Evolutionary conservation across 2,113 vertebrate genomes (phyloP).

Genomic region (Corythoichthys intestinalis): DNA sequence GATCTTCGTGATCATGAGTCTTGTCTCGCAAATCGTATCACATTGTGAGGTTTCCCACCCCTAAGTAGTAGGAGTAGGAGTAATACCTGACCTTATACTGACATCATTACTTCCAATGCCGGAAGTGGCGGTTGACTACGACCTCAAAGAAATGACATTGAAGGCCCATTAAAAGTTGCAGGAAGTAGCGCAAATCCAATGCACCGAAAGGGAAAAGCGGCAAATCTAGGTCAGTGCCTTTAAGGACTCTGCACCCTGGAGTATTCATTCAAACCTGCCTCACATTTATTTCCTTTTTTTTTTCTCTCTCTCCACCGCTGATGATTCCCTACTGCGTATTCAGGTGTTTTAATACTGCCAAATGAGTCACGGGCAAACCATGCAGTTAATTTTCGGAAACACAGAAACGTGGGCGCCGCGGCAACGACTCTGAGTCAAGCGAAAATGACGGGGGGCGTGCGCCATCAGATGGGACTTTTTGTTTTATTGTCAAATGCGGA

Average conservation of each 20-base stretch:
- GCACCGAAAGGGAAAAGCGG: not conserved
- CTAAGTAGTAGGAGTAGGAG: too few species aligned
- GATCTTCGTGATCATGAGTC: too few species aligned
- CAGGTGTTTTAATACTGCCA: not conserved
- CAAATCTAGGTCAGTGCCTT: not conserved
- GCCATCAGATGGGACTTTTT: too few species aligned
- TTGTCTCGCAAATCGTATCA: too few species aligned
- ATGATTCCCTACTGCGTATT: not conserved
- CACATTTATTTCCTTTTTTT: not conserved
- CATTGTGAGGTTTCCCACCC: too few species aligned
- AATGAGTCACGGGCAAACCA: slow-evolving; percentile 1
- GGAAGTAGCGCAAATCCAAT: not conserved
- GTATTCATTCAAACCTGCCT: not conserved
- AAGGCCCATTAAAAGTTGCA: not conserved
- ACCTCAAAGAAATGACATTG: not conserved
- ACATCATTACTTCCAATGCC: too few species aligned
- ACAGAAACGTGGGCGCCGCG: too few species aligned
- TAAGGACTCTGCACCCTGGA: not conserved
- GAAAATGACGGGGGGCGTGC: too few species aligned
- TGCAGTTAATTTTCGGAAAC: not conserved
- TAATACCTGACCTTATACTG: too few species aligned
- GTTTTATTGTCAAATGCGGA: too few species aligned
- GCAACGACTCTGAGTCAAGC: too few species aligned
- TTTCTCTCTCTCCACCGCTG: not conserved
- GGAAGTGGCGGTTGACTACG: too few species aligned